Evolutionary conservation across 1,140 invertebrate species (phyloP), one percentile per base, ranked within the genome.

Genomic region (Lepidotrigona ventralis): DNA sequence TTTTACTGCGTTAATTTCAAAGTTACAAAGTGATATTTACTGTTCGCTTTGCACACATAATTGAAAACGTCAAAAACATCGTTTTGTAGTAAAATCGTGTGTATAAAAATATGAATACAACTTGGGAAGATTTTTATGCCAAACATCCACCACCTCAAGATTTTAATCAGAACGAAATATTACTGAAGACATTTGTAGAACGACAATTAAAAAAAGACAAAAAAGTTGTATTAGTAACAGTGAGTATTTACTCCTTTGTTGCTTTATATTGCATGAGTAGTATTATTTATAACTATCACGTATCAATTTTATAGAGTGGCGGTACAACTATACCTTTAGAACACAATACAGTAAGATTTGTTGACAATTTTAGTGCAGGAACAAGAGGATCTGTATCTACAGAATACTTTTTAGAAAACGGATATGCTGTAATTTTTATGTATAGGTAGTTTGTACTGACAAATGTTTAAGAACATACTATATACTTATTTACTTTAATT

Each of bases 311-410:
- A 23, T 92, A 97, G 97, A 99, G 98, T 89, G 99, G 99, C 33
- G 99, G 99, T 54, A 99, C 99, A 29, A 99, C 97, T 46, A 98
- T 99, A 4, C 99, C 99, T 1, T 93, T 99, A 70, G 99, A 99
- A 92, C 97, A 98, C 90, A 99, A 99, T 90, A 99, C 98, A 9
- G 99, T 99, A 0, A 95, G 99, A 71, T 99, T 98, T 94, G 98
- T 99, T 68, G 99, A 99, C 91, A 99, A 99, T 95, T 99, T 99
- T 94, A 99, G 98, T 93, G 97, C 98, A 23, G 99, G 99, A 60
- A 99, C 97, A 1, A 95, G 99, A 89, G 99, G 99, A 51, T 96
- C 99, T 1, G 96, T 98, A 4, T 99, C 98, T 2, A 96, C 98
- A 1, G 99, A 99, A 95, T 99, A 99, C 94, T 99, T 99, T 94